Evolutionary conservation across 2,113 vertebrate species (phyloP).

Genomic region (Pseudorhombus dupliciocellatus): DNA sequence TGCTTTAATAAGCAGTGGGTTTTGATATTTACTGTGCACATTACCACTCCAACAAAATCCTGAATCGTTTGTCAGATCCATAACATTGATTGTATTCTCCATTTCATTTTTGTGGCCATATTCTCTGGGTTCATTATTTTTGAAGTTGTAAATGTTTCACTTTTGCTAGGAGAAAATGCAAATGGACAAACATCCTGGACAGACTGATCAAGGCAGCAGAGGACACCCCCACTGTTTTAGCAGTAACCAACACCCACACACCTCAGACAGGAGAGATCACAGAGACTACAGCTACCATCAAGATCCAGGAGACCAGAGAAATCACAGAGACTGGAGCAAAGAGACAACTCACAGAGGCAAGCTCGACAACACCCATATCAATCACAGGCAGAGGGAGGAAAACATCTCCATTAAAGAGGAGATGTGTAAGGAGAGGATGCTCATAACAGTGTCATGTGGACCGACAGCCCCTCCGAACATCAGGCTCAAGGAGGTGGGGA

Average conservation of each 20-base stretch:
- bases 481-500: constrained; percentile 33
- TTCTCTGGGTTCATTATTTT: not conserved
- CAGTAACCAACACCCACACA: not conserved
- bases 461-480: not conserved
- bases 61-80: not conserved
- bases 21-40: no score
- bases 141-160: not conserved
- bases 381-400: constrained; percentile 10
- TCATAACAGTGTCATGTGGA: constrained; percentile 60
- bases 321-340: constrained; percentile 16
- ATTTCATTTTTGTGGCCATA: not conserved
- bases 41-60: no score
- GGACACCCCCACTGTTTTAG: not conserved
- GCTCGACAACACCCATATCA: not conserved
- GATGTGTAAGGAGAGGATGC: constrained; percentile 66
- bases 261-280: constrained; percentile 30
- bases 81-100: not conserved
- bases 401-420: constrained; percentile 57
- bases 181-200: constrained; percentile 2
- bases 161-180: constrained; percentile 20
- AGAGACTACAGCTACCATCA: not conserved
- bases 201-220: constrained; percentile 8
- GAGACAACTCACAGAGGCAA: constrained; percentile 16
- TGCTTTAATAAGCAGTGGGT: no score
- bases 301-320: constrained; percentile 13